Evolutionary conservation across 2,888 invertebrate species (phyloP), one percentile per base, ranked within the genome.

Genomic region (Ptychoptera contaminata): DNA sequence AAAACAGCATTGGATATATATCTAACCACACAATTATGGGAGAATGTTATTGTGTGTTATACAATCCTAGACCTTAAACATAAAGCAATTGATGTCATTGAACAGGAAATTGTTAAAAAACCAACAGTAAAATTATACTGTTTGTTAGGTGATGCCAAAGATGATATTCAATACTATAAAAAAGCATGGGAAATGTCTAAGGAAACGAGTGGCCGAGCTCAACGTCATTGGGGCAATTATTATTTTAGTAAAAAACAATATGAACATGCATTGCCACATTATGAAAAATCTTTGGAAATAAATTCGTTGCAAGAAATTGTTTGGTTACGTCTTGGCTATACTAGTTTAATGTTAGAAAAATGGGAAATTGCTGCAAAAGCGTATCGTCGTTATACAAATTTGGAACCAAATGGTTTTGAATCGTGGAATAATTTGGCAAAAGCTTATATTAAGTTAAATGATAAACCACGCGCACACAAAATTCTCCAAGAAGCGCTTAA

Each of bases 371-470:
- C 91, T 0, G 88, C 85, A 0, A 77, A 74, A 29, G 87, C 90
- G 0, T 96, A 94, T 62, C 73, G 87, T 39, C 75, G 81, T 42
- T 92, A 90, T 59, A 87, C 91, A 12, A 77, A 77, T 51, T 68
- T 96, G n/a, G 92, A 94, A 54, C 82, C 81, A 0, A 69, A 82
- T 65, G 84, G 85, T 44, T 96, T 90, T 62, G 94, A 97, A 66
- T 92, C 92, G 0, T 98, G 97, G 98, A 97, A 93, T 65, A 98
- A 98, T 63, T 69, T 98, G 47, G 91, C 93, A 11, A 91, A 94
- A 58, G 88, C 90, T 3, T 90, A 94, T 54, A 80, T 93, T 8
- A 82, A 86, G 56, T 69, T 85, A 44, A 83, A 85, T 0, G 83
- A 96, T 58, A 92, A 90, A 67, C 70, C 73, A 46, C 73, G 86